Conservation (phyloP, 2,113 vertebrate genomes). For the Macrotus californicus region DNA sequence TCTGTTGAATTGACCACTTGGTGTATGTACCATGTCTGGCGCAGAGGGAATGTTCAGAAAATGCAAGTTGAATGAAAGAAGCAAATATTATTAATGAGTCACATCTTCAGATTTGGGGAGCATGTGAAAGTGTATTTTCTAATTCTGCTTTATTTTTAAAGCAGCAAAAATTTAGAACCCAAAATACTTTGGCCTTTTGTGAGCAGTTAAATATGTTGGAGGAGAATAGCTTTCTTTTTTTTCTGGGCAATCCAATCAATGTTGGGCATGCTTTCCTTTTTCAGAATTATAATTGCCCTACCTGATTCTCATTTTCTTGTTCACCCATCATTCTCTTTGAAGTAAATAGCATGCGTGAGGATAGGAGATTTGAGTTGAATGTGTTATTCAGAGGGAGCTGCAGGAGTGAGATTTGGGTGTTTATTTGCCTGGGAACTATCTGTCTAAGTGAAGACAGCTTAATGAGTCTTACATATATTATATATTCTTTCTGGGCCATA, state of each 20-base stretch:
- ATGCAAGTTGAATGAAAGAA: background rate
- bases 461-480: constrained; percentile 68
- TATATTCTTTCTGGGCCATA: constrained; percentile 55
- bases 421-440: constrained; percentile 70
- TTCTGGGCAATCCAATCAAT: constrained; percentile 22
- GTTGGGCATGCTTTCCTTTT: constrained; percentile 41
- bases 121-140: constrained; percentile 28
- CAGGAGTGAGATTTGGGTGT: constrained; percentile 61
- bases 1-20: background rate
- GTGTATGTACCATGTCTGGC: background rate
- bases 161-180: constrained; percentile 18
- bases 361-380: constrained; percentile 46
- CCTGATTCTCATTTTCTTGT: constrained; percentile 63
- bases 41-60: background rate
- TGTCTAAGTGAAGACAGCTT: constrained; percentile 64
- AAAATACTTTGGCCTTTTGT: constrained; percentile 43
- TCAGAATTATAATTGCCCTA: constrained; percentile 57
- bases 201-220: constrained; percentile 21
- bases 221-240: constrained; percentile 16
- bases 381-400: constrained; percentile 51
- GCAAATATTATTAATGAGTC: background rate
- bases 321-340: constrained; percentile 61
- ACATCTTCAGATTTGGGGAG: background rate
- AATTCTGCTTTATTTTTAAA: constrained; percentile 48
- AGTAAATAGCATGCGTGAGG: constrained; percentile 53